Conservation (phyloP, 1,140 invertebrate species). For the Thalassaphorura encarpata region DNA sequence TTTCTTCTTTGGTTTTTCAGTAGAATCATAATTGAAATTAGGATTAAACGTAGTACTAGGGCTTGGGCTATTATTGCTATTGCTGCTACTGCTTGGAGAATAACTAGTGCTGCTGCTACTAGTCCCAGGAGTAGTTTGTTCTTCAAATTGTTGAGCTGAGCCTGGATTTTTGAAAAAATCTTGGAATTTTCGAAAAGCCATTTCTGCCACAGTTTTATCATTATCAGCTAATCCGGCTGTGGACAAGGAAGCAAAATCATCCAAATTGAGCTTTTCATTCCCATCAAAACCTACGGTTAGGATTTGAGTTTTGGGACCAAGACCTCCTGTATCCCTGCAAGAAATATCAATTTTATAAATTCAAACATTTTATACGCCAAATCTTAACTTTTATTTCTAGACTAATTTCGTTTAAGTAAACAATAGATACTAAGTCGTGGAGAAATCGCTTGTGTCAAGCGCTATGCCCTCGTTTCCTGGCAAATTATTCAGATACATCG, state of each 20-base stretch:
- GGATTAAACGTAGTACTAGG: neutral
- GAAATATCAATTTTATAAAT: too few relatives aligned
- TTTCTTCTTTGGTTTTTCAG: neutral
- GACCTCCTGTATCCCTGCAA: too few relatives aligned
- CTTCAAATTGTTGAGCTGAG: slow-evolving; percentile 2
- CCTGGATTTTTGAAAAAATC: slow-evolving; percentile 23
- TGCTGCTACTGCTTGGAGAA: neutral
- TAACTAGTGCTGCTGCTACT: neutral
- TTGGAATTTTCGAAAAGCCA: slow-evolving; percentile 24
- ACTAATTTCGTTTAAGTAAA: too few relatives aligned
- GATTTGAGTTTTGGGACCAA: slow-evolving; percentile 21
- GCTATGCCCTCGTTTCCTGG: too few relatives aligned
- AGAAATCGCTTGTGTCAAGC: too few relatives aligned
- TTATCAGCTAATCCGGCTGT: slow-evolving; percentile 6
- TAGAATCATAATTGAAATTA: neutral
- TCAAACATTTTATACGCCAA: too few relatives aligned
- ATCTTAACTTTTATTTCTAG: too few relatives aligned
- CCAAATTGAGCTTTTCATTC: slow-evolving; percentile 22
- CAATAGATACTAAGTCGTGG: too few relatives aligned
- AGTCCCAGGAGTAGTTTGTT: neutral
- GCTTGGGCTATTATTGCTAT: neutral
- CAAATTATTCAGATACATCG: too few relatives aligned
- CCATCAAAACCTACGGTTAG: slow-evolving; percentile 28
- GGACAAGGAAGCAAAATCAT: slow-evolving; percentile 21
- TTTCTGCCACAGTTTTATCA: slow-evolving; percentile 21